These are phyloP conservation scores for Microcebus murinus DNA, from an alignment of 2,113 vertebrate genomes.

Conservation along the genomic window DNA sequence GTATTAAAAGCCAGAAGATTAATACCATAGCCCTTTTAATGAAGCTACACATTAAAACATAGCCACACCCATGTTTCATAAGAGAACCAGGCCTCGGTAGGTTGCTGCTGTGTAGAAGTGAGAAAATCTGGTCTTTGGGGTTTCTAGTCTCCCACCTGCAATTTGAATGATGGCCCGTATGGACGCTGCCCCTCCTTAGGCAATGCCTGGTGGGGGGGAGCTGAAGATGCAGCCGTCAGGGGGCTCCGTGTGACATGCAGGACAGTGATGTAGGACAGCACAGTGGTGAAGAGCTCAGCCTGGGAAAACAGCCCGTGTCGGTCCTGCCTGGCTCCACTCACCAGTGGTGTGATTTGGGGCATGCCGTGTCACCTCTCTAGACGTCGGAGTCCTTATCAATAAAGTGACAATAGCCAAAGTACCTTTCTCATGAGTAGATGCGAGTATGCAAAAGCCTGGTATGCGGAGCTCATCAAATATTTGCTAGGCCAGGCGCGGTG, in stretches of 20 bases:
- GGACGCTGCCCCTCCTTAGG: too few relatives aligned
- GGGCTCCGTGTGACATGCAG: rapidly evolving
- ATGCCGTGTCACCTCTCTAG: not conserved
- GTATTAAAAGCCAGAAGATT: not conserved
- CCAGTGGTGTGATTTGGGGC: not conserved
- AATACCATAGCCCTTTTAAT: not conserved
- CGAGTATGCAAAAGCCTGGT: not conserved
- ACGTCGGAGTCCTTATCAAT: not conserved
- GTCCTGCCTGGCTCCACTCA: rapidly evolving
- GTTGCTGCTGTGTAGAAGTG: rapidly evolving
- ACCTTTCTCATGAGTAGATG: not conserved
- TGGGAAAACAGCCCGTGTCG: not conserved
- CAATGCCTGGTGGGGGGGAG: too few relatives aligned
- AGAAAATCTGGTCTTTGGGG: too few relatives aligned
- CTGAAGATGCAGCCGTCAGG: not conserved
- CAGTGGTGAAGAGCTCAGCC: not conserved
- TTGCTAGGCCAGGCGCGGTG: too few relatives aligned
- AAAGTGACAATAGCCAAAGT: not conserved
- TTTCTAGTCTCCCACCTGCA: not conserved
- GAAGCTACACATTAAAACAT: too few relatives aligned
- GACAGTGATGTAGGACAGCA: not conserved
- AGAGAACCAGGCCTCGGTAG: not conserved
- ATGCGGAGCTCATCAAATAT: too few relatives aligned
- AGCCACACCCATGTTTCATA: rapidly evolving
- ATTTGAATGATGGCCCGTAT: rapidly evolving